Base-by-base conservation (phyloP, 1,140 invertebrate genomes). In the Drosophila orosa region DNA sequence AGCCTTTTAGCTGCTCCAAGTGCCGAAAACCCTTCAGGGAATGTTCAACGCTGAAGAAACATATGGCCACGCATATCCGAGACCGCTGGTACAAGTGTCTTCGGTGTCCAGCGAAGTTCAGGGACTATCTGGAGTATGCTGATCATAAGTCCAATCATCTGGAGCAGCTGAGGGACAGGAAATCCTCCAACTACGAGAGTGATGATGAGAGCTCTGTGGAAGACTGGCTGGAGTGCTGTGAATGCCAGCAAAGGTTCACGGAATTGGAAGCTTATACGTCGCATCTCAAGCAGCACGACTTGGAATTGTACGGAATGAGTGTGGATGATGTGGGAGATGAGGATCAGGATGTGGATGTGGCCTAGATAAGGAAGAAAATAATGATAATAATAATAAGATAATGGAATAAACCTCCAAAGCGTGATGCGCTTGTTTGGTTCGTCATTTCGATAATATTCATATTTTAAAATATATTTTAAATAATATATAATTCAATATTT, bases 1-100 rank as follows among this genome's bases (percentile, higher is more conserved):
- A 92, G 40, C 91, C 91, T 0, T 92, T 85, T 48, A 91, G 85
- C 56, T 92, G 91, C 58, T 76, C 58, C 56, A 89, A 87, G 35
- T 92, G 91, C 54, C 74, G 85, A 5, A 92, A 92, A 65, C 90
- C 86, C 1, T 92, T 92, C n/a, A 78, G 91, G 0, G 91, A 92
- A 67, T 85, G 78, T 48, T 91, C 89, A 19, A 92, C 91, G 0
- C 69, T 92, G 0, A 92, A 92, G 31, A 92, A 92, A 35, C 91
- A 92, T 39, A 91, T 91, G 91, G 83, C 89, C 6, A 92, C 91
- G 0, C 91, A 92, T 63, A 60, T 76, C 40, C 75, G 86, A 7
- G 83, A 91, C n/a, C 83, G 90, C 10, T 90, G 78, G 85, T 92
- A 91, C 50, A 91, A 92, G 62, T 92, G 91, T 17, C 55, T 78